Evolutionary conservation across 1,140 invertebrate genomes (phyloP), one percentile per base, ranked within the genome.

Genomic region (Papilio glaucus): DNA sequence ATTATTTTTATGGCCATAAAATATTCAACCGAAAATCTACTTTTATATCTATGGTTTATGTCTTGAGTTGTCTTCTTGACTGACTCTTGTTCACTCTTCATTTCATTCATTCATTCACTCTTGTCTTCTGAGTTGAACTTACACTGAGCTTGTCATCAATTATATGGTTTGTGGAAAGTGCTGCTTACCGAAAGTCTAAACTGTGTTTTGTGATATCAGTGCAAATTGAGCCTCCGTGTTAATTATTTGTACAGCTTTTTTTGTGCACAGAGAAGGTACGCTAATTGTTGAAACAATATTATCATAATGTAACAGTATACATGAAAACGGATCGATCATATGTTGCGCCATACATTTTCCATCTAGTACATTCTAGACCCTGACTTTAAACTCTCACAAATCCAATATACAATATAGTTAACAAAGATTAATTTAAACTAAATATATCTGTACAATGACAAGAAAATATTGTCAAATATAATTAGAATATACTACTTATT

Each of bases 331-430:
- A 84, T 85, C 82, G 83, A 85, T 85, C 67, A 72, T 74, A 79
- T 78, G 75, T 85, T 84, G 80, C 85, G 84, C 79, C 79, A 81
- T 78, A 24, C 74, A 45, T 71, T 33, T 26, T 69, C 41, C 42
- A 42, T 85, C 83, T 85, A 75, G 84, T 71, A 87, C 72, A 75
- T 87, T 87, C 85, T 71, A 85, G 39, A 6, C 33, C 26, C 37
- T 62, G 7, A 67, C 33, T 41, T 70, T 69, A 18, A 13, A 49
- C 33, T 61, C 45, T 26, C 1, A 67, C 0, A n/a, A 67, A 41
- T 18, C 39, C 6, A 15, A 21, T 1, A 45, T 26, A 24, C 26
- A 42, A 42, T 41, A n/a, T 8, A 1, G 9, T 57, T 24, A 57
- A 12, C 0, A 57, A 26, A 57, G 49, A 57, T 57, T 12, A 12